These are phyloP conservation scores for Sarotherodon lohbergeri DNA, from an alignment of 2,113 vertebrate genomes.

Conservation along the genomic window DNA sequence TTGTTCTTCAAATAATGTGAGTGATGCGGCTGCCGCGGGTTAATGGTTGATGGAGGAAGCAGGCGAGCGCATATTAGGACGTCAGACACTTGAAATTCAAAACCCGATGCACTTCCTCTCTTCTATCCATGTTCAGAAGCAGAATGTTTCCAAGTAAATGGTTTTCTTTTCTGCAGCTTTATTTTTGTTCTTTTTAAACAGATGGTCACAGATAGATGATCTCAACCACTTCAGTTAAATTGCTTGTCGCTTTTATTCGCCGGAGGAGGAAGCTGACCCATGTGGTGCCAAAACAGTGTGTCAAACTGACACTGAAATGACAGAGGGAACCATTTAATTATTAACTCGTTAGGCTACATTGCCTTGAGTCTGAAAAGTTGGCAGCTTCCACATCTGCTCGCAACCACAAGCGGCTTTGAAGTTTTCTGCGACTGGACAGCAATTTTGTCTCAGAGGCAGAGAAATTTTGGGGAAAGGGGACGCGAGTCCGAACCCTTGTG, in stretches of 20 bases:
- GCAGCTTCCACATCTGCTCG: constrained; percentile 42
- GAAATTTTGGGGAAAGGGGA: background rate
- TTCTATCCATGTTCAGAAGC: constrained; percentile 34
- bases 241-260: constrained; percentile 18
- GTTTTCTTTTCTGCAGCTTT: constrained; percentile 27
- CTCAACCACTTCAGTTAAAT: constrained; percentile 34
- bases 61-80: constrained; percentile 41
- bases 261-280: background rate
- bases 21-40: constrained; percentile 22
- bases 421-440: constrained; percentile 14
- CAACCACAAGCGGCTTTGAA: constrained; percentile 30
- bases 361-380: constrained; percentile 17
- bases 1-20: constrained; percentile 38
- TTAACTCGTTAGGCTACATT: constrained; percentile 17
- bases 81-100: constrained; percentile 64
- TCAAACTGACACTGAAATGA: constrained; percentile 34
- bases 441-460: background rate
- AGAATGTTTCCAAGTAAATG: constrained; percentile 28
- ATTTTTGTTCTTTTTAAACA: background rate
- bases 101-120: constrained; percentile 39
- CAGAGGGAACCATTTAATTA: constrained; percentile 39
- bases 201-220: constrained; percentile 36
- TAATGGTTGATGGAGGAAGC: constrained; percentile 50
- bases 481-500: background rate
- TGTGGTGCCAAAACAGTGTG: constrained; percentile 6